Percentiles rank a stretch among this genome's conserved stretches.
phyloP scores from a whole-genome alignment of 2,113 vertebrate species.

The Spea multiplicata region DNA sequence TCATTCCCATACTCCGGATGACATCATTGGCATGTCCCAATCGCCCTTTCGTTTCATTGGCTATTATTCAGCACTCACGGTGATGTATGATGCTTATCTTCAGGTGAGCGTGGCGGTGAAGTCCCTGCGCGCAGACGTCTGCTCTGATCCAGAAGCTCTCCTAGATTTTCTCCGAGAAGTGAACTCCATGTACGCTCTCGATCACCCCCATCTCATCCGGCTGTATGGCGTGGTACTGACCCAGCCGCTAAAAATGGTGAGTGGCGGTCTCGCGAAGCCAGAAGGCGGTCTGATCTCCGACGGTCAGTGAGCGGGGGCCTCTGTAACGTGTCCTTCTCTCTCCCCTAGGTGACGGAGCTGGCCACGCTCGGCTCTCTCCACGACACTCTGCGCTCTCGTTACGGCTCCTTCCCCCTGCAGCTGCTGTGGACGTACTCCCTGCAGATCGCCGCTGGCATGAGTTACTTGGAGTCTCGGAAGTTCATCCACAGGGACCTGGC shows the following conservation, averaged over 20 bases:
- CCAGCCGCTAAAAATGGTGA: constrained; percentile 86
- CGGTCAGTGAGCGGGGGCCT: too few species aligned
- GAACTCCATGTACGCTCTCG: constrained; percentile 79
- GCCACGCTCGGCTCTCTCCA: constrained; percentile 76
- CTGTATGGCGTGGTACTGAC: constrained; percentile 82
- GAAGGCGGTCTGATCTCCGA: too few species aligned
- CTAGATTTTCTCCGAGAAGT: constrained; percentile 84
- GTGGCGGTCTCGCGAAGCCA: not conserved
- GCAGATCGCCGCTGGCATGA: constrained; percentile 82
- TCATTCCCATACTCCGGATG: too few species aligned
- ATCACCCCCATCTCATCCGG: constrained; percentile 81
- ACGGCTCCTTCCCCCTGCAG: constrained; percentile 64
- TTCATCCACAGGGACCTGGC: constrained; percentile 85
- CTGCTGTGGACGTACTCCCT: constrained; percentile 77
- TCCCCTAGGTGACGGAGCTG: constrained; percentile 79
- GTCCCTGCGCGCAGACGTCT: constrained; percentile 66
- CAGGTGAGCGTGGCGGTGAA: constrained; percentile 83
- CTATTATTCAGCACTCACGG: too few species aligned
- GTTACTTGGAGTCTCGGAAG: constrained; percentile 73
- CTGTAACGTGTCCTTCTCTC: not conserved
- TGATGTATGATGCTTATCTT: too few species aligned
- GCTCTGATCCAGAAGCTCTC: constrained; percentile 65
- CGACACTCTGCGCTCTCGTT: constrained; percentile 66
- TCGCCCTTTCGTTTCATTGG: too few species aligned
- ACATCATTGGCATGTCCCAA: too few species aligned